phyloP scores from a whole-genome alignment of 2,797 vertebrate species.

The Limosa lapponica region DNA sequence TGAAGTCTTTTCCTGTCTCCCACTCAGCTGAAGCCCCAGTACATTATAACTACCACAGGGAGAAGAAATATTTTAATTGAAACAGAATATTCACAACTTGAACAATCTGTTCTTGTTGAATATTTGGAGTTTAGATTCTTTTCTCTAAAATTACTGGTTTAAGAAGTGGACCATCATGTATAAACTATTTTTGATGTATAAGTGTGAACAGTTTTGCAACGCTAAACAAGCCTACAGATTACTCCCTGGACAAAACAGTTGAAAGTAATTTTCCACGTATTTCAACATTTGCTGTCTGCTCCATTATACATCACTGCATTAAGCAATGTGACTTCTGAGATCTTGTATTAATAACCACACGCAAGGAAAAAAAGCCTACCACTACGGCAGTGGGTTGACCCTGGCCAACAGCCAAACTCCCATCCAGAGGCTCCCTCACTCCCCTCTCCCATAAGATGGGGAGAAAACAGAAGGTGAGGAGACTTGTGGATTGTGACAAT shows the following conservation, averaged over 20 bases:
- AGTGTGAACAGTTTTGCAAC: background rate
- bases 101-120: background rate
- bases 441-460: background rate
- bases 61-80: background rate
- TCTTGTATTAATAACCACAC: background rate
- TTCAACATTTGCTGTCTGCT: background rate
- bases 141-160: background rate
- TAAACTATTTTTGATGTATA: background rate
- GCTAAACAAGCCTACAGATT: background rate
- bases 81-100: background rate
- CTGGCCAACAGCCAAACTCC: background rate
- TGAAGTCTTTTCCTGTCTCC: background rate
- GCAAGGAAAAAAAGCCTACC: background rate
- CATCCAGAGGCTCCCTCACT: background rate
- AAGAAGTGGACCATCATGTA: background rate
- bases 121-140: background rate
- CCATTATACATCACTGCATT: background rate
- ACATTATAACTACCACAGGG: background rate
- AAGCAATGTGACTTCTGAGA: background rate
- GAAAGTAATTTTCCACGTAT: background rate
- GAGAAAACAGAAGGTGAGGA: background rate
- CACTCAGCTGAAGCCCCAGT: background rate
- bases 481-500: background rate
- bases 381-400: background rate
- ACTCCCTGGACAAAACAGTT: constrained; percentile 28